These are phyloP conservation scores for Zapus hudsonius DNA, from an alignment of 2,113 vertebrate genomes.

Conservation along the genomic window DNA sequence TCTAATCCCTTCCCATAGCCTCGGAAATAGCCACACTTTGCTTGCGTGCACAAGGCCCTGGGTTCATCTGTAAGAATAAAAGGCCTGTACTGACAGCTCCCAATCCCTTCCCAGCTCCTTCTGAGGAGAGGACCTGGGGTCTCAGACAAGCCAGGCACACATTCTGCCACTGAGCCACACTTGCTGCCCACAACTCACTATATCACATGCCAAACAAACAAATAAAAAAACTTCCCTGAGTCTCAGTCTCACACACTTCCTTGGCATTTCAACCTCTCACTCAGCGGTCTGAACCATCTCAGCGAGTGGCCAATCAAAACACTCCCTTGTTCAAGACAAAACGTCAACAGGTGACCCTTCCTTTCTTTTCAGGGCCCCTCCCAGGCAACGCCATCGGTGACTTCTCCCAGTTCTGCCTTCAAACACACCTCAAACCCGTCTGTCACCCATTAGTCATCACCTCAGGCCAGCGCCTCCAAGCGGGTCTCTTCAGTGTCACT, in stretches of 20 bases:
- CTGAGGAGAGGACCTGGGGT: not conserved
- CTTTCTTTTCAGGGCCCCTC: not conserved
- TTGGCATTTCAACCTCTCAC: fast-evolving
- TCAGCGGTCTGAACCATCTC: not conserved
- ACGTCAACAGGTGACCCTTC: not conserved
- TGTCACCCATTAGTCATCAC: not conserved
- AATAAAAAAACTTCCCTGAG: not conserved
- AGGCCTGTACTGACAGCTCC: not conserved
- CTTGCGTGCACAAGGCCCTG: not conserved
- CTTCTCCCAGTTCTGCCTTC: not conserved
- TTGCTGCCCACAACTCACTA: not conserved
- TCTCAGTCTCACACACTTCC: not conserved
- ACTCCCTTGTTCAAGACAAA: not conserved
- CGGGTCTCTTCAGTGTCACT: not conserved
- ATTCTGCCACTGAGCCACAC: not conserved
- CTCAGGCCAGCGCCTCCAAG: not conserved
- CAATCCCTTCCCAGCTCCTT: not conserved
- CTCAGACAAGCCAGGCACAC: too few relatives aligned
- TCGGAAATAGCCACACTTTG: not conserved
- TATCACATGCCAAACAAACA: not conserved
- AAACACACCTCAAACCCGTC: not conserved
- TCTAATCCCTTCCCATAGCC: too few relatives aligned
- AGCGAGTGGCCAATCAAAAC: not conserved
- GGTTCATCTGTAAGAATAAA: not conserved
- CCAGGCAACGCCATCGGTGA: not conserved